Conservation (phyloP, 2,113 vertebrate genomes). For the Apistogramma diplotaenia region DNA sequence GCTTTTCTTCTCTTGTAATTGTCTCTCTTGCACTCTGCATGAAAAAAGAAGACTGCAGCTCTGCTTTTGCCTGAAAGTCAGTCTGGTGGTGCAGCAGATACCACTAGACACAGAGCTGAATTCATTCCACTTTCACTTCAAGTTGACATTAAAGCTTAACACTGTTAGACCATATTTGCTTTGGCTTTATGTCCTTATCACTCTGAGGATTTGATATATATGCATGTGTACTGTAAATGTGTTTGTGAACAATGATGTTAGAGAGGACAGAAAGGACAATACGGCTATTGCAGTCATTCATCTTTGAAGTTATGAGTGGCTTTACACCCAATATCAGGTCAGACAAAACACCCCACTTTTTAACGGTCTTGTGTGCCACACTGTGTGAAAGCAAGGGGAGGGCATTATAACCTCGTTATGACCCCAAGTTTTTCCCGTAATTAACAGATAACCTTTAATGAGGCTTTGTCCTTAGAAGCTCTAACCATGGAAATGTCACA, state of each 20-base stretch:
- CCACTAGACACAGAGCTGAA: background rate
- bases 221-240: background rate
- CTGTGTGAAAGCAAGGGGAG: background rate
- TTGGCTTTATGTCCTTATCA: background rate
- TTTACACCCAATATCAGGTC: background rate
- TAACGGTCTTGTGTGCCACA: background rate
- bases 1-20: background rate
- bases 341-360: background rate
- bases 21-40: background rate
- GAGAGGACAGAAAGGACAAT: background rate
- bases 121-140: background rate
- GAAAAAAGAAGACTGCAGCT: background rate
- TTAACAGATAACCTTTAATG: slow-evolving; percentile 82
- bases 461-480: slow-evolving; percentile 56
- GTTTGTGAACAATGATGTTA: background rate
- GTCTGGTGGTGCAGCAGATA: background rate
- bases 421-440: slow-evolving; percentile 70
- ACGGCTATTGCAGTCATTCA: background rate
- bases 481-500: slow-evolving; percentile 72
- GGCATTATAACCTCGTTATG: slow-evolving; percentile 35
- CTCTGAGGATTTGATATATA: background rate
- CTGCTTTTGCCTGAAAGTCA: background rate
- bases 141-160: background rate
- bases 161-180: background rate
- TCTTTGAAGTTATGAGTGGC: background rate